Evolutionary conservation across 1,140 invertebrate species (phyloP), one percentile per base, ranked within the genome.

Genomic region (Brachionus koreanus): DNA sequence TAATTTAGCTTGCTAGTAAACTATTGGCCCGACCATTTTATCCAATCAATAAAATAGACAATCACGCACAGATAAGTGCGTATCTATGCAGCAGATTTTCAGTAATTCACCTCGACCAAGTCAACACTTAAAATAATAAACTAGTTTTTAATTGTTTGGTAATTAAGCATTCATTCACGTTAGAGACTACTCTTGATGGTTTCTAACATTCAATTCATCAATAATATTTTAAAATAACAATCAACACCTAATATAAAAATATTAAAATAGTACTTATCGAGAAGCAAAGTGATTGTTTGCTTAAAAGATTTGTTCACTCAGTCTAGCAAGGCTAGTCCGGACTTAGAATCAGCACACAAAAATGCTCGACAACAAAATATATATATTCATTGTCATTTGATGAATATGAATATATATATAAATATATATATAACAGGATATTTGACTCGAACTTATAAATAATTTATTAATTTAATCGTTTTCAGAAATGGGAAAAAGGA

Each of bases 371-470:
- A 29, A 29, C 29, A 29, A 29, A 2, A 46, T 12, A 10, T 39
- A 69, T 69, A 39, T 69, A 69, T 69, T 69, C 65, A 69, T 69
- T 69, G 65, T 69, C 65, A 69, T 42, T 69, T 39, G 65, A 69
- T n/a, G n/a, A n/a, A n/a, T n/a, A n/a, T n/a, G n/a, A n/a, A n/a
- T n/a, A n/a, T n/a, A n/a, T n/a, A n/a, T n/a, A n/a, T n/a, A n/a
- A 35, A 33, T 33, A 37, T 5, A 65, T 33, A 9, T 10, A 57
- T 37, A 69, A 39, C 65, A 69, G 65, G 65, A 69, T 69, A 69
- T 69, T 69, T 69, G 65, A 69, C 65, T 69, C 65, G 37, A 69
- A 69, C 65, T 69, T 69, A 69, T 69, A 69, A 69, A 69, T 69
- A 39, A 69, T 69, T 69, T 69, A 69, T 69, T 69, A 65, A 65